A percentile compares a stretch with the other conserved stretches of the same genome.
These are phyloP conservation scores for Amazona vittata DNA, from an alignment of 2,113 vertebrate genomes.

Conservation along the genomic window DNA sequence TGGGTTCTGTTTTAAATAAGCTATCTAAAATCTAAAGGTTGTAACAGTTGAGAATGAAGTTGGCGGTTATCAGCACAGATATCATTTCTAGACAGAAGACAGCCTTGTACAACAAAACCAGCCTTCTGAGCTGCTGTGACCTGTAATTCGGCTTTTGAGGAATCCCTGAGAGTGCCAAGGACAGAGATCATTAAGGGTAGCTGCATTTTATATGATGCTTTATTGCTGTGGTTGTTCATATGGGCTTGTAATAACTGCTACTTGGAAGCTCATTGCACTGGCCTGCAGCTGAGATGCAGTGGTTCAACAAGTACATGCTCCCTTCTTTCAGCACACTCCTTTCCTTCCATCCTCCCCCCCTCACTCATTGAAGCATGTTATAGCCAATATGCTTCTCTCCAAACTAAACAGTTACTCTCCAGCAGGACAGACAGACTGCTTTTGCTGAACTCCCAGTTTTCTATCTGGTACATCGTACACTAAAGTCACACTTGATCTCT, in stretches of 20 bases:
- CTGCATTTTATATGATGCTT: not conserved
- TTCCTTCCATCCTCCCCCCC: not conserved
- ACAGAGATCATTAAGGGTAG: not conserved
- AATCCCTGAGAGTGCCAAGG: not conserved
- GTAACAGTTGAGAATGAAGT: not conserved
- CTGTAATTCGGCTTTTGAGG: not conserved
- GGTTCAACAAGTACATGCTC: rapidly evolving
- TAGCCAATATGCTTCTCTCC: not conserved
- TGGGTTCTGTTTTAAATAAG: rapidly evolving
- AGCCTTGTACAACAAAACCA: not conserved
- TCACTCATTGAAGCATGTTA: rapidly evolving
- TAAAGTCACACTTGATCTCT: not conserved
- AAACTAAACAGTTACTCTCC: not conserved
- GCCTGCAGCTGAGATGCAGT: not conserved
- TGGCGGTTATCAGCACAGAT: not conserved
- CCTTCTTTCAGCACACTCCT: not conserved
- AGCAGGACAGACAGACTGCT: not conserved
- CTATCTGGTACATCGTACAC: rapidly evolving
- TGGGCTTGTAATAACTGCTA: not conserved
- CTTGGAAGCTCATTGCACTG: not conserved
- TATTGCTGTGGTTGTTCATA: not conserved
- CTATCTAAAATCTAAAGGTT: not conserved
- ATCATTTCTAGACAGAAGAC: not conserved
- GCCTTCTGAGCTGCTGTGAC: not conserved
- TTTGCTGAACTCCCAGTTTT: not conserved